Percentiles rank a stretch among this genome's conserved stretches.
phyloP scores from a whole-genome alignment of 2,113 vertebrate species.

The Pseudorasbora parva region DNA sequence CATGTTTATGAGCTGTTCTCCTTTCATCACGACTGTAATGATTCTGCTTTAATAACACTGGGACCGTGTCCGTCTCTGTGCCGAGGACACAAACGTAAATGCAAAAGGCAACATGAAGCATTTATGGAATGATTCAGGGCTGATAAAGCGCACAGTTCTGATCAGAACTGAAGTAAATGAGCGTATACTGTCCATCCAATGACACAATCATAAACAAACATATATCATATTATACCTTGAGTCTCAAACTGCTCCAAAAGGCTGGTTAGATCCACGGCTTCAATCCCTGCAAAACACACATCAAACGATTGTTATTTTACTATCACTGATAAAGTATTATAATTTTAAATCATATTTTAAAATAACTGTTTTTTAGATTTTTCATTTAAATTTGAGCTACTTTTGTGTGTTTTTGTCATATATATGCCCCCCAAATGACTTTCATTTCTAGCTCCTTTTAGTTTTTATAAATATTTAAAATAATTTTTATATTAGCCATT shows the following conservation, averaged over 20 bases:
- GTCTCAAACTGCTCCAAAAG: slow-evolving; percentile 96
- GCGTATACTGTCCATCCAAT: neutral
- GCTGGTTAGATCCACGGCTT: slow-evolving; percentile 92
- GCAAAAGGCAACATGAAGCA: neutral
- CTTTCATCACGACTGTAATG: too few relatives aligned
- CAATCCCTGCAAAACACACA: slow-evolving; percentile 80
- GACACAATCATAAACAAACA: neutral
- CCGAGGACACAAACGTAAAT: too few relatives aligned
- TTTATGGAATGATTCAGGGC: neutral
- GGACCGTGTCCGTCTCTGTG: neutral
- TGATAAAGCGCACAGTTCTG: neutral
- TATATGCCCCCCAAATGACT: too few relatives aligned
- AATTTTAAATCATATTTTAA: neutral
- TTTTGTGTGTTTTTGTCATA: too few relatives aligned
- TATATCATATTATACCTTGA: slow-evolving; percentile 79
- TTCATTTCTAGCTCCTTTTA: too few relatives aligned
- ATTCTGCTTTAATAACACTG: slow-evolving; percentile 20
- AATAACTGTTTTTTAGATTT: accelerated
- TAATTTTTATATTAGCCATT: too few relatives aligned
- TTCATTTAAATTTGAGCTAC: too few relatives aligned
- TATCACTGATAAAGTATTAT: neutral
- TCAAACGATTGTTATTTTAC: too few relatives aligned
- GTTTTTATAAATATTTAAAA: too few relatives aligned
- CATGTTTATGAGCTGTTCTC: neutral
- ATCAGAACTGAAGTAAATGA: too few relatives aligned